Evolutionary conservation across 2,113 vertebrate species (phyloP).

Genomic region (Callopanchax toddi): DNA sequence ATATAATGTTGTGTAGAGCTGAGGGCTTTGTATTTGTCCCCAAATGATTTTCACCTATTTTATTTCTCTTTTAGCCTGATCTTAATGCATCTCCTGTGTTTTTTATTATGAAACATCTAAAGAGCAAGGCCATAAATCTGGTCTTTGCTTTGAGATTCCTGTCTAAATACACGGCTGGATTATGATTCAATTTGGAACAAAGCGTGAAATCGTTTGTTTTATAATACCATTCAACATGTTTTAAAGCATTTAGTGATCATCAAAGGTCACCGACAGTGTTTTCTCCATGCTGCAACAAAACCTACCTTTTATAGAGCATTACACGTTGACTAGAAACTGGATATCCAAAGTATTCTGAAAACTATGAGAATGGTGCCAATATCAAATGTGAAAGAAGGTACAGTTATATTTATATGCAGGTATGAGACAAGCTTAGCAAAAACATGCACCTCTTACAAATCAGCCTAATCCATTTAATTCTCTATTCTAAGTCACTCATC

Average conservation of each 20-base stretch:
- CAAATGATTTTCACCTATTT: no score
- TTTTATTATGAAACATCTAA: no score
- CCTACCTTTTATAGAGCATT: background rate
- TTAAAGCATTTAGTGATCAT: background rate
- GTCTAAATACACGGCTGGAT: no score
- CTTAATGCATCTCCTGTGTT: no score
- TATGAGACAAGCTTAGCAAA: background rate
- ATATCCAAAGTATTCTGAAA: background rate
- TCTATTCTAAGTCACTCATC: background rate
- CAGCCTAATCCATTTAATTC: background rate
- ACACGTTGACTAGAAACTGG: background rate
- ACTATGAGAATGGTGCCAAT: background rate
- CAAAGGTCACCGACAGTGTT: background rate
- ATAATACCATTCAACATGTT: background rate
- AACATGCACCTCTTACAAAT: background rate
- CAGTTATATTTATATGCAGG: background rate
- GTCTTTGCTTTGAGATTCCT: no score
- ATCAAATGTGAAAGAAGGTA: background rate
- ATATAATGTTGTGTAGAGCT: no score
- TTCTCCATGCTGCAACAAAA: background rate
- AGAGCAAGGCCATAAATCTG: no score
- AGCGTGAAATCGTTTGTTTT: slow-evolving; percentile 15
- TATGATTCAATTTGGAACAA: no score
- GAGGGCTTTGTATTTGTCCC: no score
- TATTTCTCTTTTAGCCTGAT: no score